phyloP scores from a whole-genome alignment of 2,113 vertebrate genomes.

The rat (Rattus norvegicus) region DNA sequence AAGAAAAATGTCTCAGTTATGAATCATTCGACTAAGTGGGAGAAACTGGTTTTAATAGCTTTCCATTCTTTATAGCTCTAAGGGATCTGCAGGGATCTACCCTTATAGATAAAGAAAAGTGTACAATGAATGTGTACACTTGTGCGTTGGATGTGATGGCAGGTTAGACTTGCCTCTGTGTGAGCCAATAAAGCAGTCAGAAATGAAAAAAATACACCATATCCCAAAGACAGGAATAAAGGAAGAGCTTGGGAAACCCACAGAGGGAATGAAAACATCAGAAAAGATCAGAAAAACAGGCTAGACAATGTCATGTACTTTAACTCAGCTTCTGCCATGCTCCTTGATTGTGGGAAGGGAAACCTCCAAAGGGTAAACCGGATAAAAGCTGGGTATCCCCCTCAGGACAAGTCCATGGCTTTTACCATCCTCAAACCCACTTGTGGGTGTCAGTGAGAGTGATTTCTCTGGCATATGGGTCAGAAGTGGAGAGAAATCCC shows the following conservation, averaged over 20 bases:
- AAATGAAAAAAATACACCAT: not conserved
- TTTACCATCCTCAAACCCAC: not conserved
- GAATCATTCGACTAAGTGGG: slow-evolving; percentile 3
- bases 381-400: not conserved
- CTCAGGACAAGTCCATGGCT: not conserved
- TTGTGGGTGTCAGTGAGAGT: not conserved
- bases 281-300: not conserved
- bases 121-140: not conserved
- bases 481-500: not conserved
- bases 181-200: not conserved
- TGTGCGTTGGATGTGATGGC: not conserved
- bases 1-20: slow-evolving; percentile 51
- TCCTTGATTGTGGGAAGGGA: not conserved
- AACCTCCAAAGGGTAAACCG: not conserved
- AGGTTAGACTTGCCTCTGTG: not conserved
- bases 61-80: slow-evolving; percentile 56
- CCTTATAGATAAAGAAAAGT: not conserved
- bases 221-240: not conserved
- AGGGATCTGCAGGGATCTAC: slow-evolving; percentile 6
- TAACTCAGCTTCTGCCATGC: not conserved
- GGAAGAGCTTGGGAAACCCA: not conserved
- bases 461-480: not conserved
- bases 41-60: not conserved
- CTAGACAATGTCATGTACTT: not conserved
- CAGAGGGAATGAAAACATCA: not conserved